phyloP scores from a whole-genome alignment of 2,797 vertebrate species.

The Glossophaga mutica region DNA sequence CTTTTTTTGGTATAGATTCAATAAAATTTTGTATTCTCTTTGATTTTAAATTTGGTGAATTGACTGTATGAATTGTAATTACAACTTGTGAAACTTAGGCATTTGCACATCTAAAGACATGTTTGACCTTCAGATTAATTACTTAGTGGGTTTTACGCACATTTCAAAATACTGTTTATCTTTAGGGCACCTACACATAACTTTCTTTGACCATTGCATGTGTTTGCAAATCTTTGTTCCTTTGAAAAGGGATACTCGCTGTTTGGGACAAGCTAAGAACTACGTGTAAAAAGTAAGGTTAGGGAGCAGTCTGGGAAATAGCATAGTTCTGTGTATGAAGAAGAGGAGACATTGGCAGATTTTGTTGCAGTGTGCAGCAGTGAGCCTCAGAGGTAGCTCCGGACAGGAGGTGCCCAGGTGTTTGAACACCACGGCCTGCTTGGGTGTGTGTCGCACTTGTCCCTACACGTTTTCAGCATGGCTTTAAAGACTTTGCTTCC shows the following conservation, averaged over 20 bases:
- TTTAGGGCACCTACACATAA: background rate
- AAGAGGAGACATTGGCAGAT: background rate
- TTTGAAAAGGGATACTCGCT: background rate
- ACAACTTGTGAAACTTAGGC: background rate
- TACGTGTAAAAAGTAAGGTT: background rate
- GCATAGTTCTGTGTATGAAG: background rate
- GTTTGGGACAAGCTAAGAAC: background rate
- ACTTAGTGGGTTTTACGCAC: background rate
- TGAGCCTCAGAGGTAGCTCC: background rate
- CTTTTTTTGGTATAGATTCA: background rate
- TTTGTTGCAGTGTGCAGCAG: background rate
- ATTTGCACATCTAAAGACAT: background rate
- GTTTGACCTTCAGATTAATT: background rate
- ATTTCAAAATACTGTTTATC: background rate
- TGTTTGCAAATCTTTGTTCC: background rate
- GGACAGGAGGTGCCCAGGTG: accelerated
- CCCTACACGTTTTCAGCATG: background rate
- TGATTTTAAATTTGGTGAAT: background rate
- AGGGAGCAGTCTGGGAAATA: background rate
- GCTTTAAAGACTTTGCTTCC: background rate
- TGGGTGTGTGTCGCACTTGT: too few relatives aligned
- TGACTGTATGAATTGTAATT: background rate
- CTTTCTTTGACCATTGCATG: background rate
- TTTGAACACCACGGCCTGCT: accelerated
- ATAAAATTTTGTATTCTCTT: background rate